Evolutionary conservation across 2,113 vertebrate genomes (phyloP).

Genomic region (Semnornis frantzii): DNA sequence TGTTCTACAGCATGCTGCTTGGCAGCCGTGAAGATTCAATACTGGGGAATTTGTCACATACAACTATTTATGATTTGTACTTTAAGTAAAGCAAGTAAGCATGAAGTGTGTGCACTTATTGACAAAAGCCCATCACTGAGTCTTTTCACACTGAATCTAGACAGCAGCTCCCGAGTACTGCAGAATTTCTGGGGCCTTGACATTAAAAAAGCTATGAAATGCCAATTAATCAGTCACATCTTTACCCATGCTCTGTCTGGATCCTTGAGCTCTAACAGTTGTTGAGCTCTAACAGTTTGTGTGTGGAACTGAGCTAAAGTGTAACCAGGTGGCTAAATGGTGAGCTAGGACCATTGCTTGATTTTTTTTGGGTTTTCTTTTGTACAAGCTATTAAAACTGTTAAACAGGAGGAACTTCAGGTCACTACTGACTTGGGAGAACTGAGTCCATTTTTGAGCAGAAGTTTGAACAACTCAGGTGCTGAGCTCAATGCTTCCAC

Average conservation of each 20-base stretch:
- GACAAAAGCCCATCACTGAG: constrained; percentile 1
- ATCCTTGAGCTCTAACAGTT: not conserved
- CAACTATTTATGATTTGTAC: constrained; percentile 56
- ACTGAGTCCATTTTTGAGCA: not conserved
- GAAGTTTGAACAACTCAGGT: not conserved
- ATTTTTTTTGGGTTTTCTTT: not conserved
- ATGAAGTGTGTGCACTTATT: not conserved
- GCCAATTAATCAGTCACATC: not conserved
- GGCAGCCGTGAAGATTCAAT: constrained; percentile 60
- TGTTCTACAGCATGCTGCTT: constrained; percentile 50
- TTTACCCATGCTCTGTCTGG: not conserved
- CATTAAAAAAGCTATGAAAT: not conserved
- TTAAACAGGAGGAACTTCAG: not conserved
- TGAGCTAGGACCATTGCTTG: not conserved
- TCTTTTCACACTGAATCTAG: not conserved
- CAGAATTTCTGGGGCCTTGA: not conserved
- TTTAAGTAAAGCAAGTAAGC: constrained; percentile 52
- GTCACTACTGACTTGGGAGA: not conserved
- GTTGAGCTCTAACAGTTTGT: not conserved
- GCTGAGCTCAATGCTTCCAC: not conserved
- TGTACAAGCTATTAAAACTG: not conserved
- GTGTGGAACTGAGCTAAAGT: not conserved
- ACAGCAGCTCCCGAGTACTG: not conserved
- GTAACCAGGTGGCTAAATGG: not conserved
- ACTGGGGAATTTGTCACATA: constrained; percentile 55